Base-by-base conservation (phyloP, 92 coral and sea anemone species). In the Epizoanthus fatuus region DNA sequence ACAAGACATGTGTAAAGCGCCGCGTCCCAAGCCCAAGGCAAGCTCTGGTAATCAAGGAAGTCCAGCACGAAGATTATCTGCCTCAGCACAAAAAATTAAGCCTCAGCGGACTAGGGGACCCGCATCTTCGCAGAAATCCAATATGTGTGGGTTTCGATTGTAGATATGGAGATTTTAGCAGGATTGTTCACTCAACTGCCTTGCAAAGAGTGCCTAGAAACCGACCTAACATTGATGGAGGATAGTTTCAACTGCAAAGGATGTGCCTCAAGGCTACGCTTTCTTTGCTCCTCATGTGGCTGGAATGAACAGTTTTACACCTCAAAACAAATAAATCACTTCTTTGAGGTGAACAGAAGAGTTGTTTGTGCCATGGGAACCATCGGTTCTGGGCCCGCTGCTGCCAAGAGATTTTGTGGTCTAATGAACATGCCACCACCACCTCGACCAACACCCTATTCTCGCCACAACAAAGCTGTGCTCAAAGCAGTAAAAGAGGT, bases 111-210 rank as follows among this genome's bases (percentile, higher is more conserved):
- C 53, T 17, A 59, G 0, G 2, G 58, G 42, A 15, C 57, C 51
- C 78, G 35, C 57, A 72, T 44, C 57, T 72, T 72, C 77, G 38
- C 77, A 49, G 59, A 72, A 71, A 72, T 72, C 63, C 64, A 74
- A 82, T 25, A 11, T 82, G 16, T 47, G 86, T 82, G 86, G 87
- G 19, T 83, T 69, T 75, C 79, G 87, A 57, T 83, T 58, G 54
- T 83, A 69, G 77, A 71, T 64, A 45, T 71, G 62, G 87, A 83
- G 55, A 83, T 83, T 83, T 83, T 83, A 47, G 87, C 79, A 42
- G 44, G 55, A 70, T 53, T 70, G 44, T 45, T 10, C 25, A 55
- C 44, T 53, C 75, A 17, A 47, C 75, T 70, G 54, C 75, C 75
- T 42, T 70, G 58, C 56, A 70, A 70, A 70, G 54, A 70, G 55